Conservation (phyloP, 2,797 vertebrate species). For the Intellagama lesueurii region DNA sequence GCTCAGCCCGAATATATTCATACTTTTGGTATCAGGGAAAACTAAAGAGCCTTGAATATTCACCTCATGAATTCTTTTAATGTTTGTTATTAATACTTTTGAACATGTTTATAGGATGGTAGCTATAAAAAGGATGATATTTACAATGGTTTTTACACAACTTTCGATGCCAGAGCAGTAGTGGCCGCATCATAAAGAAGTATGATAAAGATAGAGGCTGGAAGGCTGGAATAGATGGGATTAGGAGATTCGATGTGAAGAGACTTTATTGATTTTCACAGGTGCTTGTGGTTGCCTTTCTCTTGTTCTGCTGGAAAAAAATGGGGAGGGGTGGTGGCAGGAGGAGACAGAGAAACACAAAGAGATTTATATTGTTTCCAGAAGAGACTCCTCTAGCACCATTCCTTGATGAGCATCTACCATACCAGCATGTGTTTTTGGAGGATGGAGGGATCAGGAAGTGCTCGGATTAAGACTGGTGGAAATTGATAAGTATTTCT, state of each 20-base stretch:
- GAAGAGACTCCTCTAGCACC: not conserved
- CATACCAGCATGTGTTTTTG: not conserved
- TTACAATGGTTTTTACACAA: constrained; percentile 29
- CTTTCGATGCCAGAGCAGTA: constrained; percentile 11
- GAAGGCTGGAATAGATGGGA: not conserved
- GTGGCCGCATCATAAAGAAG: not conserved
- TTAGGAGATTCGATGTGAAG: not conserved
- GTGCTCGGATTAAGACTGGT: not conserved
- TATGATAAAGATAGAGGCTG: not conserved
- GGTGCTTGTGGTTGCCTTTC: not conserved
- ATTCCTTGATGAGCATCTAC: not conserved
- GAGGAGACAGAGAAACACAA: no score
- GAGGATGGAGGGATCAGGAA: not conserved
- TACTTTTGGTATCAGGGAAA: not conserved
- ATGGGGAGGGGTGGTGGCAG: no score
- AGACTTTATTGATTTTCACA: not conserved
- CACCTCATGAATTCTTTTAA: constrained; percentile 17
- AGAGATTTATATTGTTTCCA: not conserved
- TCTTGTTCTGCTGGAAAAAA: not conserved
- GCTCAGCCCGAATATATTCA: not conserved
- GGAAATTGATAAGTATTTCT: not conserved
- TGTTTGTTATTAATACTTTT: constrained; percentile 17
- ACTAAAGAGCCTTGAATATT: not conserved
- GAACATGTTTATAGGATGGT: not conserved
- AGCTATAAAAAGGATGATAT: constrained; percentile 2